Evolutionary conservation across 2,113 vertebrate genomes (phyloP).

Genomic region (Ardeotis arabs): DNA sequence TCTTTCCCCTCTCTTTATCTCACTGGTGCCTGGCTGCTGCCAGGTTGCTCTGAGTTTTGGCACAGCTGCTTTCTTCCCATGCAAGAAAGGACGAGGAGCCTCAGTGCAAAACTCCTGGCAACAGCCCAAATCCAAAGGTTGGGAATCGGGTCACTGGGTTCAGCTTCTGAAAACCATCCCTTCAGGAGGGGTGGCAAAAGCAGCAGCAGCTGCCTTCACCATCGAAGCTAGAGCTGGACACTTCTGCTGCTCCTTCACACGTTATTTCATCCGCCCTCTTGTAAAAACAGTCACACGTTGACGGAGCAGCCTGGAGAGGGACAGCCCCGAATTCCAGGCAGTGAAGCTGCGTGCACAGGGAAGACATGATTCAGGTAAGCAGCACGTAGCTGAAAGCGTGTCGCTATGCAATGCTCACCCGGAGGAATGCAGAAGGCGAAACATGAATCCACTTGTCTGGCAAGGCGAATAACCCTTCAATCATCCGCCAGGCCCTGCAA

Average conservation of each 20-base stretch:
- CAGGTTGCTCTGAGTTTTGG: neutral
- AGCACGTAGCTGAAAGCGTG: neutral
- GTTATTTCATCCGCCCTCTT: neutral
- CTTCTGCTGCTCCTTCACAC: neutral
- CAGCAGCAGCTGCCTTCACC: neutral
- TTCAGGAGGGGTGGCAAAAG: neutral
- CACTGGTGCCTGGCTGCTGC: neutral
- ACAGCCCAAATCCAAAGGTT: neutral
- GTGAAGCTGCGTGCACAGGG: neutral
- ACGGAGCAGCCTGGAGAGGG: neutral
- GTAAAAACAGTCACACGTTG: neutral
- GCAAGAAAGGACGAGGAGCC: neutral
- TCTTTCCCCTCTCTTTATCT: neutral
- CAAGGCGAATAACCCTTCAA: slow-evolving; percentile 26
- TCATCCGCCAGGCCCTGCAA: slow-evolving; percentile 9
- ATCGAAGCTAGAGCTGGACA: neutral
- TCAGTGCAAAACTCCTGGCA: neutral
- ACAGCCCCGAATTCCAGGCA: neutral
- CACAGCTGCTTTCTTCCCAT: neutral
- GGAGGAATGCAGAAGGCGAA: slow-evolving; percentile 42
- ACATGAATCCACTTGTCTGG: slow-evolving; percentile 65
- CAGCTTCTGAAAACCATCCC: neutral
- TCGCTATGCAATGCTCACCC: neutral
- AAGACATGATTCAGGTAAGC: slow-evolving; percentile 11
- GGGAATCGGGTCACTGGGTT: neutral